Evolutionary conservation across 1,140 invertebrate species (phyloP), one percentile per base, ranked within the genome.

Genomic region (Drosophila sp.): DNA sequence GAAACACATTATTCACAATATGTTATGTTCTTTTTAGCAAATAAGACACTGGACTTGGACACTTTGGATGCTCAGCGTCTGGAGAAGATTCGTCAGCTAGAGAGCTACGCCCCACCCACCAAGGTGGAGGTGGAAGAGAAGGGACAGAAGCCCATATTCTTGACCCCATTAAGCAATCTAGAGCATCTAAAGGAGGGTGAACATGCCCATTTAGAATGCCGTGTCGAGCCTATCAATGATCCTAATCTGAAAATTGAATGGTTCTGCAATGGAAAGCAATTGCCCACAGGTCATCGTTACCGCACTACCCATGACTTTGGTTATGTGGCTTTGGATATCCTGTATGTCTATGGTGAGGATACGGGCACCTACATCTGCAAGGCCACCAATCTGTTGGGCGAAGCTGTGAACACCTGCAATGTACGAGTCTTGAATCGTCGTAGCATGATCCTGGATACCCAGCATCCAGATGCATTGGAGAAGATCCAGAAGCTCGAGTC

Each of bases 161-260:
- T 97, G 0, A 98, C 97, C 6, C 96, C 97, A 38, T 93, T 98
- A 1, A 96, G 95, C 72, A 98, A 95, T 90, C 93, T 97, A 62
- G 96, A 98, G 89, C 95, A 96, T 91, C 91, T 98, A 8, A 97
- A 97, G 92, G 98, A 98, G 94, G 96, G 96, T 56, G 96, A 98
- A 87, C 96, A 97, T 72, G 96, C 97, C 74, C 98, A 99, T 93
- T 94, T 99, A 74, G 98, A 99, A 94, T 98, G 97, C 89, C 95
- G 97, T 65, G 96, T 99, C 17, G 97, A 98, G 85, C 98, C 98
- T 8, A 96, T 99, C 71, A 98, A 98, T 90, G 98, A 99, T 92
- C 95, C 98, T 1, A 96, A 98, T 78, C 94, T 99, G 79, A 96
- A 96, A 92, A 97, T 99, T 63, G 97, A 99, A 93, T 99, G 98